A percentile compares a stretch with the other conserved stretches of the same genome.
These are phyloP conservation scores for Sturmia bella DNA, from an alignment of 2,888 invertebrate species.

Conservation along the genomic window DNA sequence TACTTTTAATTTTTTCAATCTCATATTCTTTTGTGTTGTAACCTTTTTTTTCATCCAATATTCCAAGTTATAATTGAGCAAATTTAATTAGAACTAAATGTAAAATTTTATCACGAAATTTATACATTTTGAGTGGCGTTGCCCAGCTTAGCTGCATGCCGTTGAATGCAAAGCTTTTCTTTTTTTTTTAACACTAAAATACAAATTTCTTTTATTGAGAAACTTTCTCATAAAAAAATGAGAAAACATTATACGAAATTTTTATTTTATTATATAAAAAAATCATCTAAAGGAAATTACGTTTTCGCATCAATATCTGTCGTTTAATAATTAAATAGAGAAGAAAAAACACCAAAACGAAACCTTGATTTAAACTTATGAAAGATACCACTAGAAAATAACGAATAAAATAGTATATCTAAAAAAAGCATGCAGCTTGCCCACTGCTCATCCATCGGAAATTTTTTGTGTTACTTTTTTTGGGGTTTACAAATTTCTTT, in stretches of 20 bases:
- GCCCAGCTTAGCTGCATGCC: conserved; percentile 6
- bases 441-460: too few relatives aligned
- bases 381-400: background rate
- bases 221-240: conserved; percentile 6
- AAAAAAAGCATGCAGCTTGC: background rate
- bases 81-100: conserved; percentile 56
- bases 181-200: conserved; percentile 25
- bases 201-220: background rate
- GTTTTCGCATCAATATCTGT: conserved; percentile 46
- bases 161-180: conserved; percentile 38
- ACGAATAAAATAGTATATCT: background rate
- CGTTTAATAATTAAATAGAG: conserved; percentile 49
- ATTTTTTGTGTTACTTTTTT: too few relatives aligned
- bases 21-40: background rate
- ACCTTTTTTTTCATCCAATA: conserved; percentile 38
- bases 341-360: conserved; percentile 10
- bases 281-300: conserved; percentile 50
- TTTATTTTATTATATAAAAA: conserved; percentile 7
- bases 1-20: conserved; percentile 1
- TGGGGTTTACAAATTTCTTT: too few relatives aligned
- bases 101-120: conserved; percentile 47
- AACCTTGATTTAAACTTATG: background rate
- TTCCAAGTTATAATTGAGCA: conserved; percentile 50
- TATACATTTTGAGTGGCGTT: conserved; percentile 1
- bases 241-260: conserved; percentile 30